These are phyloP conservation scores for Tholera decimalis DNA, from an alignment of 2,888 invertebrate species.

Conservation along the genomic window DNA sequence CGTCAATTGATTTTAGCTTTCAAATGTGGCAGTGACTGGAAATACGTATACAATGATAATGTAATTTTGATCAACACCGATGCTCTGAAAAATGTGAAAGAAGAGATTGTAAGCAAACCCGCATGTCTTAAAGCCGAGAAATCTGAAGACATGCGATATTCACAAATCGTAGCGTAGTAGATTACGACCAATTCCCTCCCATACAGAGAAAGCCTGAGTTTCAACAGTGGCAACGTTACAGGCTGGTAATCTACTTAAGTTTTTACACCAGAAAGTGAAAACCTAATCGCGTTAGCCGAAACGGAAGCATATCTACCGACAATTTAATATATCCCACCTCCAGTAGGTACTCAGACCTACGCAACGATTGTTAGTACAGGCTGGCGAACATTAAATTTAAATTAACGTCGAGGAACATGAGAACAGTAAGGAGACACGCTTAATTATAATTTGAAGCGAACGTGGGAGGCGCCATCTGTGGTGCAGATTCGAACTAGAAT, in stretches of 20 bases:
- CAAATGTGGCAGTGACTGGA: too few species aligned
- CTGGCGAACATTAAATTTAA: conserved; percentile 55
- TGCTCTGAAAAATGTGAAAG: too few species aligned
- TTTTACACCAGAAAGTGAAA: neutral
- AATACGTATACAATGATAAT: too few species aligned
- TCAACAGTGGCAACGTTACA: neutral
- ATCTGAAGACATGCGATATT: too few species aligned
- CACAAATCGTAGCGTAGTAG: too few species aligned
- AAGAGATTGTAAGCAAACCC: too few species aligned
- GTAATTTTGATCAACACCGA: neutral
- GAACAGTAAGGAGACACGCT: conserved; percentile 49
- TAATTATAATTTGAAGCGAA: conserved; percentile 63
- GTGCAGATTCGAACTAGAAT: conserved; percentile 8
- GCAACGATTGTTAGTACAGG: conserved; percentile 29
- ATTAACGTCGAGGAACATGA: conserved; percentile 53
- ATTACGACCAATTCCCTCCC: neutral
- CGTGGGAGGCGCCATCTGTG: conserved; percentile 55
- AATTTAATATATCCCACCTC: neutral
- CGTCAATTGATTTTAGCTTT: too few species aligned
- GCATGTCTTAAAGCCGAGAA: too few species aligned
- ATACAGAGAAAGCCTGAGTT: neutral
- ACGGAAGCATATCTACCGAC: neutral
- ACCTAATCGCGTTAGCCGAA: neutral
- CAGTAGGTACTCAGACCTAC: neutral
- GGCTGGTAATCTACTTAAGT: too few species aligned